Percentiles rank a stretch among this genome's conserved stretches.
phyloP scores from a whole-genome alignment of 64 coral and sea anemone genomes.

The Stylophora pistillata region DNA sequence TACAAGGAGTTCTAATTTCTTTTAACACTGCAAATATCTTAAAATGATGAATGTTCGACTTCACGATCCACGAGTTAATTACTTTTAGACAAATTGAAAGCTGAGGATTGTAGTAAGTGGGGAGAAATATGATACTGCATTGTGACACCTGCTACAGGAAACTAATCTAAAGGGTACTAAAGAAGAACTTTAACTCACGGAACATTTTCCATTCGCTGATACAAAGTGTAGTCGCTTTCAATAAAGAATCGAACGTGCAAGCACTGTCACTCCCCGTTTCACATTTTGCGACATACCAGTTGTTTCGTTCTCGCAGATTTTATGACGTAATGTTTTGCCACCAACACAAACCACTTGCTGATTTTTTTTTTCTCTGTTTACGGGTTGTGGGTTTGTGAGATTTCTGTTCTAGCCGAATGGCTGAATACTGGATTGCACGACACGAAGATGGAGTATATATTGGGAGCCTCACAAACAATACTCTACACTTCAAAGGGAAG shows the following conservation, averaged over 20 bases:
- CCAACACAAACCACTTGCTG: conserved; percentile 24
- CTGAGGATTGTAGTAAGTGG: neutral
- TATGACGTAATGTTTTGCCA: conserved; percentile 59
- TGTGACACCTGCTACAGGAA: neutral
- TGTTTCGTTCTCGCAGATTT: neutral
- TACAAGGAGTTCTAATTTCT: no score
- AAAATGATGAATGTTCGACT: neutral
- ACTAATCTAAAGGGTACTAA: neutral
- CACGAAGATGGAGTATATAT: neutral
- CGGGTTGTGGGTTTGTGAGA: neutral
- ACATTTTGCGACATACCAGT: neutral
- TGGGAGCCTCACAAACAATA: neutral
- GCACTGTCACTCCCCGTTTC: neutral
- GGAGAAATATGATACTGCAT: neutral
- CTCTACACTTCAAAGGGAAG: neutral
- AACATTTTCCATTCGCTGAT: neutral
- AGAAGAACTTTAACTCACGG: neutral
- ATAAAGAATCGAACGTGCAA: neutral
- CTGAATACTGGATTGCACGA: no score
- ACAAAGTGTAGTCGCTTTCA: neutral
- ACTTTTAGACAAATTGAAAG: neutral
- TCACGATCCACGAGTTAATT: neutral
- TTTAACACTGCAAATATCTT: neutral
- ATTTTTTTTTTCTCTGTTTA: neutral
- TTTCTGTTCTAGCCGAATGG: neutral